Evolutionary conservation across 1,140 invertebrate genomes (phyloP), one percentile per base, ranked within the genome.

Genomic region (Sycobia sp.): DNA sequence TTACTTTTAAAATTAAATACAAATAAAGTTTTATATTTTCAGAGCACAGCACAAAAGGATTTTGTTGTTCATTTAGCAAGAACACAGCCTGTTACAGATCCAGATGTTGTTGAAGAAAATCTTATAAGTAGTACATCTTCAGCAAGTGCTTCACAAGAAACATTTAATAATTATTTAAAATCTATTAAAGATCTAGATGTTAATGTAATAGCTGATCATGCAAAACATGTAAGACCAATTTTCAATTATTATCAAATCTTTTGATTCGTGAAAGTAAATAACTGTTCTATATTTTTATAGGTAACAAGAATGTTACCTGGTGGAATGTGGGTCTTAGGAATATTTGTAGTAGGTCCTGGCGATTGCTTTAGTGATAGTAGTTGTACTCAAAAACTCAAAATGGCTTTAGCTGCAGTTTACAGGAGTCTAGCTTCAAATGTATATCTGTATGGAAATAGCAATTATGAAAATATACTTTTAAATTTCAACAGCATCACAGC

Each of bases 281-380:
- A 56, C 11, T 58, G 34, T 61, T 57, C 57, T 20, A 51, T 50
- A 59, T 25, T 60, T 53, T 23, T 23, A n/a, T 63, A 88, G 86
- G 86, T 92, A 0, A 89, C 87, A 2, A 85, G 89, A 77, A 93
- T 93, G 91, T 78, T 94, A 49, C 90, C 91, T 38, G 91, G 92
- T 43, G 91, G 91, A 22, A 86, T 92, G 81, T 86, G 86, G 79
- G 88, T 93, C 46, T 82, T 92, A 68, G 90, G 85, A 61, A 75
- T 85, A 71, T 86, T 86, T 70, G 73, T 87, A 18, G 80, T 87
- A 34, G 85, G 85, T 20, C 85, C 88, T 69, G 84, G 86, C 66
- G 86, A 91, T 71, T 81, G 86, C 66, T 85, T 91, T 71, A 84
- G 79, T 41, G 80, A 85, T 56, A 72, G 70, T 29, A 62, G 34